Conservation (phyloP, 2,888 invertebrate genomes). For the Caenorhabditis sp. region DNA sequence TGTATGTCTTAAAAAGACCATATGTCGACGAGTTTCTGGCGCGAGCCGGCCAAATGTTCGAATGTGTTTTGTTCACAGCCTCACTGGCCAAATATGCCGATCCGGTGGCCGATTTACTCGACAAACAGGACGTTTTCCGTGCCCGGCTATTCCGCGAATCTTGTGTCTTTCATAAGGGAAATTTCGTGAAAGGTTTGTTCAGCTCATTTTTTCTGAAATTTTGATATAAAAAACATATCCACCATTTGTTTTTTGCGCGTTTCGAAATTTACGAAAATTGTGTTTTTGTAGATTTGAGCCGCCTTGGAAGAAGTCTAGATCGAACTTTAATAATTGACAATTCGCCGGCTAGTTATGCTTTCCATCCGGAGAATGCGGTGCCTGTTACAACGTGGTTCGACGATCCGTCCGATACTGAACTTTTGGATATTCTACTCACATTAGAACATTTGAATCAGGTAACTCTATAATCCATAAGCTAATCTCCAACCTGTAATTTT, state of each 20-base stretch:
- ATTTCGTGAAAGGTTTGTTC: constrained; percentile 95
- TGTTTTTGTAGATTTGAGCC: constrained; percentile 83
- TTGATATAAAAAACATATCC: no score
- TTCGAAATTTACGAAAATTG: no score
- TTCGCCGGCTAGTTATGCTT: constrained; percentile 99
- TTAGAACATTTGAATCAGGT: constrained; percentile 95
- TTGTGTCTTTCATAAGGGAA: constrained; percentile 98
- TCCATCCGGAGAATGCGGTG: constrained; percentile 99
- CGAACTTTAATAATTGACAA: constrained; percentile 98
- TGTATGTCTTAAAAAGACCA: constrained; percentile 96
- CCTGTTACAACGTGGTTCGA: constrained; percentile 99
- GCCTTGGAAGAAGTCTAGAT: constrained; percentile 91
- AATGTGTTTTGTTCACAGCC: constrained; percentile 98
- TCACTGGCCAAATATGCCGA: constrained; percentile 99
- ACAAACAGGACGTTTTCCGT: constrained; percentile 89
- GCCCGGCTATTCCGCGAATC: constrained; percentile 94
- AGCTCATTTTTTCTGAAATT: no score
- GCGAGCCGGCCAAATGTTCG: constrained; percentile 96
- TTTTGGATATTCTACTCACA: constrained; percentile 94
- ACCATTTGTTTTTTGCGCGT: no score
- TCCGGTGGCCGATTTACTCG: constrained; percentile 96
- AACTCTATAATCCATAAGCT: neutral
- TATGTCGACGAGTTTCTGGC: constrained; percentile 98
- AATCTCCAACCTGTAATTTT: neutral
- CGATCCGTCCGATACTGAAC: constrained; percentile 95